Percentiles rank a stretch among this genome's conserved stretches.
These are phyloP conservation scores for Diglossa cyanea DNA, from an alignment of 2,797 vertebrate genomes.

Conservation along the genomic window DNA sequence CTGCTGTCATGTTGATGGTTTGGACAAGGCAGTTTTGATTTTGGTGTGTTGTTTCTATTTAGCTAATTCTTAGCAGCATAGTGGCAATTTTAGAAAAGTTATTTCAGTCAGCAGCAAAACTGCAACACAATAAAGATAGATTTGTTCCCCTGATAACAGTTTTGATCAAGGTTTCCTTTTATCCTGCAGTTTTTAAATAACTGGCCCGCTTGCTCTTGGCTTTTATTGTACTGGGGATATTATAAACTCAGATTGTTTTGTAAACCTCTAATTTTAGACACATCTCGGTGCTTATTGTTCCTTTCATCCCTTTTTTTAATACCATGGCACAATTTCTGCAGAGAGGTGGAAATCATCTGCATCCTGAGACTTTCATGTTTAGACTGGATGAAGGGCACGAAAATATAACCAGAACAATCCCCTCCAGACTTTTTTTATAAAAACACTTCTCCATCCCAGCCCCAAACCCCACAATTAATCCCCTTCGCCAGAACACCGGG, in stretches of 20 bases:
- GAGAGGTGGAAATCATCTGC: conserved; percentile 1
- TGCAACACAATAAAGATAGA: not conserved
- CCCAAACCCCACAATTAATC: not conserved
- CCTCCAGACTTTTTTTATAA: too few species aligned
- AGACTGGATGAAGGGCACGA: not conserved
- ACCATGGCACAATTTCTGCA: not conserved
- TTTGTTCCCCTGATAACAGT: not conserved
- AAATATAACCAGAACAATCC: not conserved
- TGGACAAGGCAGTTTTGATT: not conserved
- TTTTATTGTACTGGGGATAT: conserved; percentile 14
- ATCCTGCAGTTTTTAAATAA: not conserved
- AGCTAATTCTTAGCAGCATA: not conserved
- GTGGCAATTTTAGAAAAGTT: not conserved
- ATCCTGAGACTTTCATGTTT: not conserved
- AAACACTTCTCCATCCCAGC: not conserved
- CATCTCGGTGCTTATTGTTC: conserved; percentile 16
- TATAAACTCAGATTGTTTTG: conserved; percentile 12
- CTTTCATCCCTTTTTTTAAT: not conserved
- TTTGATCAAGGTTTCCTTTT: conserved; percentile 38
- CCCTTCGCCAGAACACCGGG: not conserved
- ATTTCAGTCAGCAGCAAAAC: not conserved
- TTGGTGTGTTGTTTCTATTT: not conserved
- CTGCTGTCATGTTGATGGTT: not conserved
- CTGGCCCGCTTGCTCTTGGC: not conserved
- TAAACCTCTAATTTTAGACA: conserved; percentile 49